Evolutionary conservation across 2,888 invertebrate species (phyloP), one percentile per base, ranked within the genome.

Genomic region (Neuroscelio doddi): DNA sequence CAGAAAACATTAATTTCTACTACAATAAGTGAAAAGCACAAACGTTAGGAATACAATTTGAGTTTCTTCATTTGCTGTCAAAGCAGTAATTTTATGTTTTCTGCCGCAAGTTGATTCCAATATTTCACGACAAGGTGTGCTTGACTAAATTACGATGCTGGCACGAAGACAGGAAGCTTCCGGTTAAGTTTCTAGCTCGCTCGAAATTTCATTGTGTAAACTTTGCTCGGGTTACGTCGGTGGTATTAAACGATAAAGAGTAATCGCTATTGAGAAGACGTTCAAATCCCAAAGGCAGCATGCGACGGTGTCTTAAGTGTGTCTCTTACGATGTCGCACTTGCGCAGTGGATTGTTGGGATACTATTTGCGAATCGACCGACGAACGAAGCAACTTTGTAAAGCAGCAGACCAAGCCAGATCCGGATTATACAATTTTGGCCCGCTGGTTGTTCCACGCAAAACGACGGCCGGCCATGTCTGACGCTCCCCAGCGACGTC

Each of bases 401-500:
- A 62, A 44, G 50, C 34, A 46, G 21, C 34, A 45, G 34, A 50
- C 32, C 49, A 46, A 62, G 57, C 57, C 53, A 62, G 59, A 65
- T 68, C 41, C 32, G 57, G 69, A 69, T 69, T 65, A 69, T 64
- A 68, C 55, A 68, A 67, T 68, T 69, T 68, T 70, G 64, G 64
- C 57, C 44, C 42, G 27, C 42, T 58, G 39, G 47, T 62, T 63
- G 53, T 64, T 63, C 53, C 51, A 64, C 51, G 51, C 47, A 36
- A 62, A 61, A 58, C 67, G 55, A 52, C 47, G 52, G 41, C 27
- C 42, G 56, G 30, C 50, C 41, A 45, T 59, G 46, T 62, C 64
- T 36, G 62, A 62, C 56, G 64, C 42, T 67, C 53, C 52, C 66
- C 53, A 46, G 58, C 39, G 65, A 61, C 63, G 65, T 69, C 65